Percentiles rank a stretch among this genome's conserved stretches.
Evolutionary conservation across 1,140 invertebrate genomes (phyloP).

Genomic region (Grapholita molesta): DNA sequence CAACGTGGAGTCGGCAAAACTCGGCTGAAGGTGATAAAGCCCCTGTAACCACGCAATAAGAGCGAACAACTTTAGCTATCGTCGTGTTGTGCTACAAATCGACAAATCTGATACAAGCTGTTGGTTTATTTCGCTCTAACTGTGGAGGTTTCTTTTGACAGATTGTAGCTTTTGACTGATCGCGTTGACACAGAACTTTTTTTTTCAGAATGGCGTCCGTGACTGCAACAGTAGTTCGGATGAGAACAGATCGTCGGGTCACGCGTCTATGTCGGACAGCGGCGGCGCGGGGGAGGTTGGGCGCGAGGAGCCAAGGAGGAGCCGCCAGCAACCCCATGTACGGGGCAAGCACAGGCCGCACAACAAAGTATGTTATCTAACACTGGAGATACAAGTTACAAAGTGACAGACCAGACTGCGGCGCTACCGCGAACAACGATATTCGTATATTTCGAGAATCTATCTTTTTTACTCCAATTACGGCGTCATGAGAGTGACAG

Average conservation of each 20-base stretch:
- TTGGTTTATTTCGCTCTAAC: too few species aligned
- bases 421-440: not conserved
- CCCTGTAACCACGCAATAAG: too few species aligned
- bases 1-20: too few species aligned
- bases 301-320: constrained; percentile 75
- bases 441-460: not conserved
- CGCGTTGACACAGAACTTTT: not conserved
- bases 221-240: constrained; percentile 93
- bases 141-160: too few species aligned
- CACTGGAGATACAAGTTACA: not conserved
- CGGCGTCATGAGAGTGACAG: too few species aligned
- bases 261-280: constrained; percentile 94
- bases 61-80: too few species aligned
- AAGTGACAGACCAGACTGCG: too few species aligned
- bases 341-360: constrained; percentile 79
- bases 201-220: constrained; percentile 82
- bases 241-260: constrained; percentile 92
- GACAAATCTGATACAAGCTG: too few species aligned
- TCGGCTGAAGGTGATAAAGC: too few species aligned
- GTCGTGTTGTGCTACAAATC: too few species aligned
- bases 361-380: constrained; percentile 65
- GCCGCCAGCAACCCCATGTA: constrained; percentile 80
- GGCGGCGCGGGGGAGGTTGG: constrained; percentile 82
- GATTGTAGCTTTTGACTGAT: too few species aligned
- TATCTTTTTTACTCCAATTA: too few species aligned